A percentile compares a stretch with the other conserved stretches of the same genome.
phyloP scores from a whole-genome alignment of 2,888 invertebrate species.

The Latrodectus elegans region DNA sequence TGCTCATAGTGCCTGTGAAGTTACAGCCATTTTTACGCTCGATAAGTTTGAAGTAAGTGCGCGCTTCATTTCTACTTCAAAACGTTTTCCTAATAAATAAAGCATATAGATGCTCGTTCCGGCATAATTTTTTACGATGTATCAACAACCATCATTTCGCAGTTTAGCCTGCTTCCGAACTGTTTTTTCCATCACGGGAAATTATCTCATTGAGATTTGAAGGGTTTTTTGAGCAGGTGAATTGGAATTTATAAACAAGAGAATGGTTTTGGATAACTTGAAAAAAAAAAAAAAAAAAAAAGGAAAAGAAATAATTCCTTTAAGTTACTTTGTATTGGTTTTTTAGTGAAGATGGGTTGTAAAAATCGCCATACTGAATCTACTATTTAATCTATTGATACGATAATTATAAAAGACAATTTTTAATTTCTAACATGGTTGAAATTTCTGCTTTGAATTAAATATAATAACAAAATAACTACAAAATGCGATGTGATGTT shows the following conservation, averaged over 20 bases:
- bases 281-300: no score
- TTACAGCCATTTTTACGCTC: constrained; percentile 34
- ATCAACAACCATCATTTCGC: constrained; percentile 9
- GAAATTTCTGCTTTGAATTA: no score
- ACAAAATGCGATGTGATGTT: no score
- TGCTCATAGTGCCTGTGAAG: constrained; percentile 8
- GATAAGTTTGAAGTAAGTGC: constrained; percentile 3
- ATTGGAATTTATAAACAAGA: not conserved
- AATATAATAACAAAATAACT: no score
- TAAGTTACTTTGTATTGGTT: no score
- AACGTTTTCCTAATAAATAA: constrained; percentile 43
- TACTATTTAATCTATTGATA: no score
- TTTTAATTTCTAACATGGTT: no score
- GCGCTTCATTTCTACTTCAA: not conserved
- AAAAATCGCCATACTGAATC: no score
- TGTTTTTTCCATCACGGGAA: not conserved
- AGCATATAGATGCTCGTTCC: constrained; percentile 2
- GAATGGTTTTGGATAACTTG: no score
- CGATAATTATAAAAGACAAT: no score
- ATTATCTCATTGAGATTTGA: constrained; percentile 3
- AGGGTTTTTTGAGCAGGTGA: not conserved
- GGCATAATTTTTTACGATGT: constrained; percentile 39
- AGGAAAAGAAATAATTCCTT: no score
- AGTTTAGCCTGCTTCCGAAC: not conserved
- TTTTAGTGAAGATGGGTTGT: no score